phyloP scores from a whole-genome alignment of 2,113 vertebrate genomes.

The Brachyhypopomus occidentalis region DNA sequence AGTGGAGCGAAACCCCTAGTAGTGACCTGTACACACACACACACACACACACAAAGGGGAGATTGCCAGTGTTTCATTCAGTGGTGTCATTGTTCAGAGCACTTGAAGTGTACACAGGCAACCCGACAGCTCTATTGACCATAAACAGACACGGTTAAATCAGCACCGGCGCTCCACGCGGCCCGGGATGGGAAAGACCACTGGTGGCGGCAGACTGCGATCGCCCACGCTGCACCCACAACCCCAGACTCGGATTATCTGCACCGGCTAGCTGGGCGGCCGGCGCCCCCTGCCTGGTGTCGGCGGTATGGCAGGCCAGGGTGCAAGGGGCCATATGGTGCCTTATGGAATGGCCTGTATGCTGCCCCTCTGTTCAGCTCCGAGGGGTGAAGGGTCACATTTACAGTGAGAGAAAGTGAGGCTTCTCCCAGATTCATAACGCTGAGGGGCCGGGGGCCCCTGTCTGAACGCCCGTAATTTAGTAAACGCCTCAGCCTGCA shows the following conservation, averaged over 20 bases:
- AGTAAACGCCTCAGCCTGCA: slow-evolving; percentile 65
- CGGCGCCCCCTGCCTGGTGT: slow-evolving; percentile 31
- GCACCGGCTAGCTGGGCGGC: slow-evolving; percentile 37
- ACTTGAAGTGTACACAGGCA: slow-evolving; percentile 73
- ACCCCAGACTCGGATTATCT: slow-evolving; percentile 44
- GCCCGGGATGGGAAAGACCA: slow-evolving; percentile 56
- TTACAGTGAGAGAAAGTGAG: slow-evolving; percentile 30
- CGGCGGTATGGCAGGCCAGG: slow-evolving; percentile 14
- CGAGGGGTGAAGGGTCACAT: slow-evolving; percentile 50
- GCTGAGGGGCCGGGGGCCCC: slow-evolving; percentile 53
- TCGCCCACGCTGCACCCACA: slow-evolving; percentile 54
- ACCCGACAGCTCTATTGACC: slow-evolving; percentile 72
- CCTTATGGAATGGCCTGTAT: slow-evolving; percentile 5
- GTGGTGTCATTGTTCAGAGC: slow-evolving; percentile 72
- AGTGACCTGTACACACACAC: slow-evolving; percentile 85
- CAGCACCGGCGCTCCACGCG: slow-evolving; percentile 63
- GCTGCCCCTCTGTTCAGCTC: not conserved
- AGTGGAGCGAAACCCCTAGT: slow-evolving; percentile 96
- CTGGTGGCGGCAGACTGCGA: slow-evolving; percentile 51
- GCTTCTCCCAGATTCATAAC: slow-evolving; percentile 65
- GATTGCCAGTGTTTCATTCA: slow-evolving; percentile 82
- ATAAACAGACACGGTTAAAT: slow-evolving; percentile 76
- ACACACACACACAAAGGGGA: slow-evolving; percentile 70
- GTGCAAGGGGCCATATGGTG: slow-evolving; percentile 22
- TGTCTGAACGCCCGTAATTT: slow-evolving; percentile 69